phyloP scores from a whole-genome alignment of 2,113 vertebrate genomes.

The Alosa alosa region DNA sequence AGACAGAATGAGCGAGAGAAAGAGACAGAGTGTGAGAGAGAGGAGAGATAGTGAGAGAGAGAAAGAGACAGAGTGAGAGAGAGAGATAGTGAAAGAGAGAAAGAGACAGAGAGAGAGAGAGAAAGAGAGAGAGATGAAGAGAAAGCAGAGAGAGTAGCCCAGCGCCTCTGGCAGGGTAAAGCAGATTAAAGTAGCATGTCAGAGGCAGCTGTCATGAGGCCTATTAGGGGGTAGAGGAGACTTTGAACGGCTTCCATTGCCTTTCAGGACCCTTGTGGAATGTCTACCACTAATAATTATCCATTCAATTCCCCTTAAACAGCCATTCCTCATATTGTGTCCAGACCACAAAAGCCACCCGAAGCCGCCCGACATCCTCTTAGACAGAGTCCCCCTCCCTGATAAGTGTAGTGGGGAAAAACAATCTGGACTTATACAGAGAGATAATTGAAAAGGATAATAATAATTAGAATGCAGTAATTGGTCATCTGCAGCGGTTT shows the following conservation, averaged over 20 bases:
- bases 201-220: constrained; percentile 36
- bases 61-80: not conserved
- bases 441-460: constrained; percentile 10
- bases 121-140: not conserved
- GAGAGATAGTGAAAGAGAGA: not conserved
- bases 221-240: not conserved
- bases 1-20: not conserved
- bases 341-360: not conserved
- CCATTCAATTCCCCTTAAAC: not conserved
- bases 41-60: not conserved
- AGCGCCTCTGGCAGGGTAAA: constrained; percentile 32
- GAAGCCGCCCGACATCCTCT: not conserved
- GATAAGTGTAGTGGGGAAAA: not conserved
- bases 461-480: constrained; percentile 1
- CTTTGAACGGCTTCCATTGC: constrained; percentile 28
- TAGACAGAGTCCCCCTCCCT: not conserved
- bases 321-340: not conserved
- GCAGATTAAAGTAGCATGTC: constrained; percentile 42
- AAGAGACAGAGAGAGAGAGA: not conserved
- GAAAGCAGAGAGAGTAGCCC: not conserved
- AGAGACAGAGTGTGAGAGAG: not conserved
- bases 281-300: constrained; percentile 4
- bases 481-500: not conserved
- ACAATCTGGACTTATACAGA: not conserved
- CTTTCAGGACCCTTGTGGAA: not conserved